These are phyloP conservation scores for Acronicta psi DNA, from an alignment of 2,888 invertebrate genomes.

Conservation along the genomic window DNA sequence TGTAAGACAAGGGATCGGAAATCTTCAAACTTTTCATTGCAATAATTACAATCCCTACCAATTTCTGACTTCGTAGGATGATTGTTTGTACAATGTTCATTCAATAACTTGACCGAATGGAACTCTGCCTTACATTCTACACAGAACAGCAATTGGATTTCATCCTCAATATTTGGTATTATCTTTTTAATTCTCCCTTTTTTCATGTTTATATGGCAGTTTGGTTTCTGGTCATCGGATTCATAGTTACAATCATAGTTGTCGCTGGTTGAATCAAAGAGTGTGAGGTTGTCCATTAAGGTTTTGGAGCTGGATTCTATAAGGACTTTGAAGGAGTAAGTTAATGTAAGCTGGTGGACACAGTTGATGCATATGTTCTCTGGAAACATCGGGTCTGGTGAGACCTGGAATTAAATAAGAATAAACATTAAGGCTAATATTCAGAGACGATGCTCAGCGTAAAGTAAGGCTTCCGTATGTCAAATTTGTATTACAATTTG, in stretches of 20 bases:
- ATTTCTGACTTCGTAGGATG: conserved; percentile 73
- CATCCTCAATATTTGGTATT: conserved; percentile 54
- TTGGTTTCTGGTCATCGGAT: conserved; percentile 66
- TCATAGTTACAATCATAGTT: conserved; percentile 71
- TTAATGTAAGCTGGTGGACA: conserved; percentile 82
- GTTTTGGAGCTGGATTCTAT: conserved; percentile 78
- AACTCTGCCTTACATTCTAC: conserved; percentile 83
- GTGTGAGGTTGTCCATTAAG: conserved; percentile 62
- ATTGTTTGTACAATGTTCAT: conserved; percentile 74
- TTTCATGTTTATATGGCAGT: conserved; percentile 52
- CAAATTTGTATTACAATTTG: no score
- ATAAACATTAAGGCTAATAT: no score
- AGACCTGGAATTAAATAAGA: conserved; percentile 47
- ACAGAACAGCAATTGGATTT: conserved; percentile 71
- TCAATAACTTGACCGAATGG: conserved; percentile 67
- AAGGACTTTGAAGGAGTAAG: conserved; percentile 83
- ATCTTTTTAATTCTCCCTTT: conserved; percentile 55
- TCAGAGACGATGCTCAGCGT: no score
- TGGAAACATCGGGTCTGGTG: conserved; percentile 70
- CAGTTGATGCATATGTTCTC: conserved; percentile 81
- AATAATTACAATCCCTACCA: conserved; percentile 84
- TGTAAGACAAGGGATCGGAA: conserved; percentile 80
- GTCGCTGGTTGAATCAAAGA: conserved; percentile 65
- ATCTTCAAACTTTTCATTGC: conserved; percentile 84
- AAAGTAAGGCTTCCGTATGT: no score